Conservation (phyloP, 2,113 vertebrate genomes). For the Macaca mulatta region DNA sequence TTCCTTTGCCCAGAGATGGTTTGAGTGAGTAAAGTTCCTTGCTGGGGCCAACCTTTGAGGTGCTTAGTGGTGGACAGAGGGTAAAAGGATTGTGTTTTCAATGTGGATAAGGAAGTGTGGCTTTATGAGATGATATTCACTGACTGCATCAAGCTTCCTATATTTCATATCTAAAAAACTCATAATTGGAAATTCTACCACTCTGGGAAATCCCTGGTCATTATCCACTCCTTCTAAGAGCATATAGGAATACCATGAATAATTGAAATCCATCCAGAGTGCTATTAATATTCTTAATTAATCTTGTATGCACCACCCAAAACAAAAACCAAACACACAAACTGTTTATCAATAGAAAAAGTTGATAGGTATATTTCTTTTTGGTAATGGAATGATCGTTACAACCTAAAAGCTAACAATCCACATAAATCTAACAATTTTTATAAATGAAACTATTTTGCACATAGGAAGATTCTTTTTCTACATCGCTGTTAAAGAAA, state of each 20-base stretch:
- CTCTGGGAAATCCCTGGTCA: background rate
- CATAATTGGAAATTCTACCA: background rate
- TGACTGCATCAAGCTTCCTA: background rate
- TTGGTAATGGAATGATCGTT: background rate
- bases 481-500: background rate
- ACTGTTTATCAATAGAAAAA: background rate
- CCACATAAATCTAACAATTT: background rate
- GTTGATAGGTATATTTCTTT: background rate
- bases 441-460: constrained; percentile 1
- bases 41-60: background rate
- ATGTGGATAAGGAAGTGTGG: background rate
- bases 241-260: background rate
- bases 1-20: background rate
- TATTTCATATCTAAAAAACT: background rate
- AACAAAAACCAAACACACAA: background rate
- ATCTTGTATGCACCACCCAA: background rate
- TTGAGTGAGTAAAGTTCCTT: constrained; percentile 10
- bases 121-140: background rate
- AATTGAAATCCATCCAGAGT: background rate
- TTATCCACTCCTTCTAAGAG: background rate
- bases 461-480: constrained; percentile 24
- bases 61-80: background rate
- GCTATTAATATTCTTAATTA: background rate
- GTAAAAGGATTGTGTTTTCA: background rate
- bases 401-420: background rate